Percentiles rank a stretch among this genome's conserved stretches.
phyloP scores from a whole-genome alignment of 2,113 vertebrate genomes.

The Nettapus auritus region DNA sequence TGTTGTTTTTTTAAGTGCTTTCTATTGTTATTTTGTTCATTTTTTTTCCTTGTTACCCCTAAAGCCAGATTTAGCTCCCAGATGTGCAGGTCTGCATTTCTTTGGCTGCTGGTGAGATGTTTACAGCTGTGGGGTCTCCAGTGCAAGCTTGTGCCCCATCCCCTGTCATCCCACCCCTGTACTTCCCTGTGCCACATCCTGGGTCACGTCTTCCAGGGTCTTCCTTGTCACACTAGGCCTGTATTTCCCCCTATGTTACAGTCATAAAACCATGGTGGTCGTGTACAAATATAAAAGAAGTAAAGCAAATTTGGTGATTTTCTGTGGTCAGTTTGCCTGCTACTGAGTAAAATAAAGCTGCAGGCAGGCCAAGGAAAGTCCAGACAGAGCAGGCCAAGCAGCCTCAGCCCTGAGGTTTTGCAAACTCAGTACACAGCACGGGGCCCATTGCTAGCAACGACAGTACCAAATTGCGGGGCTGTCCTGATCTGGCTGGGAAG shows the following conservation, averaged over 20 bases:
- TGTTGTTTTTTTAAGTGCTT: not conserved
- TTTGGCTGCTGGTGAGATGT: not conserved
- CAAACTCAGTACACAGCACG: not conserved
- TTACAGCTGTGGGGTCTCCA: rapidly evolving
- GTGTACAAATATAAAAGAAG: not conserved
- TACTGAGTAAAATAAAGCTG: not conserved
- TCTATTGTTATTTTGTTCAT: not conserved
- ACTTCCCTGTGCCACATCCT: not conserved
- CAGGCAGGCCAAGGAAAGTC: not conserved
- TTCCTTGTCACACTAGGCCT: not conserved
- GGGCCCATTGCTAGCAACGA: not conserved
- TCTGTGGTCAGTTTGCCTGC: not conserved
- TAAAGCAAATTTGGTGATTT: not conserved
- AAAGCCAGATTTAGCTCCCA: not conserved
- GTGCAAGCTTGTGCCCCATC: not conserved
- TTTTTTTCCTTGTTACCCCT: not conserved
- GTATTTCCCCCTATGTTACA: not conserved
- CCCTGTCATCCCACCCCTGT: not conserved
- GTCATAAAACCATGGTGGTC: rapidly evolving
- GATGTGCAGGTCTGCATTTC: not conserved
- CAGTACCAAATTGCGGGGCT: not conserved
- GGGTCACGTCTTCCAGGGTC: not conserved
- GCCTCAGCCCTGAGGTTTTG: not conserved
- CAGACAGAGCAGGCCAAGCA: not conserved
- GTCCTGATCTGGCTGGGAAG: not conserved